Conservation (phyloP, 2,888 invertebrate genomes). For the Agonopterix subpropinquella region DNA sequence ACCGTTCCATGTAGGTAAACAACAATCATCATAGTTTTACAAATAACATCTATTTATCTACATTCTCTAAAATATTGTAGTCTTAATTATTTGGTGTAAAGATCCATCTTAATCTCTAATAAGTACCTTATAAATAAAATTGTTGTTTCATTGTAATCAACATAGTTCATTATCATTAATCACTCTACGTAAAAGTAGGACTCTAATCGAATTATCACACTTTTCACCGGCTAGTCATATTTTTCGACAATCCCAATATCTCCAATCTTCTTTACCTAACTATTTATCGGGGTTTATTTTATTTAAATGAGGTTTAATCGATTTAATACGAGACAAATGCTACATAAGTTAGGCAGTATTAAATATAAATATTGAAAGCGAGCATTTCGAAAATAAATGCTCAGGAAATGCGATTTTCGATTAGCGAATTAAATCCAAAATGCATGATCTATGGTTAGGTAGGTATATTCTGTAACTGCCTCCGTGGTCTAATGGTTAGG, state of each 20-base stretch:
- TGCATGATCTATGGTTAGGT: no score
- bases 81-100: constrained; percentile 75
- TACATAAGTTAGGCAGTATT: no score
- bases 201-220: constrained; percentile 38
- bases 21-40: constrained; percentile 45
- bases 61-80: constrained; percentile 55
- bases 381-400: no score
- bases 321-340: no score
- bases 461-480: no score
- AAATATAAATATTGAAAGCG: no score
- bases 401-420: no score
- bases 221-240: constrained; percentile 9
- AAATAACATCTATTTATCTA: constrained; percentile 63
- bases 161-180: constrained; percentile 19
- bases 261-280: background rate
- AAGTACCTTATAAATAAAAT: constrained; percentile 33
- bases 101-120: constrained; percentile 59
- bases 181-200: constrained; percentile 21
- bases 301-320: background rate
- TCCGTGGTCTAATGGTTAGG: no score
- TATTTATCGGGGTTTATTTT: background rate
- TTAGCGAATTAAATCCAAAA: no score
- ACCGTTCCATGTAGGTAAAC: constrained; percentile 31
- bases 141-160: constrained; percentile 24
- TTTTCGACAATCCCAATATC: constrained; percentile 1